A percentile compares a stretch with the other conserved stretches of the same genome.
phyloP scores from a whole-genome alignment of 2,113 vertebrate species.

The Spermophilus dauricus region DNA sequence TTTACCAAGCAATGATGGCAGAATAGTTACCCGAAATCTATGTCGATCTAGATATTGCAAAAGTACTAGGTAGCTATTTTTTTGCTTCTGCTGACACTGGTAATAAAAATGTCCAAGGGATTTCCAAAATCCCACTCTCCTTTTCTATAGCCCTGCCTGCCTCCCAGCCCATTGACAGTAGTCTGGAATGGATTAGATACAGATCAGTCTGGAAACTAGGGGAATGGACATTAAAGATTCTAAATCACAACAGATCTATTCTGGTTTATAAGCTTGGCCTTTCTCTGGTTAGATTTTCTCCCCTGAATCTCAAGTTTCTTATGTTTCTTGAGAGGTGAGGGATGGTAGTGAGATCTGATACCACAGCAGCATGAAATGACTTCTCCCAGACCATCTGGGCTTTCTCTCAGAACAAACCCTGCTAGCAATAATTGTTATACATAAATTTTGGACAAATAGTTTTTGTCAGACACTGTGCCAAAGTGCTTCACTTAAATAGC shows the following conservation, averaged over 20 bases:
- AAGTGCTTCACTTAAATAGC: neutral
- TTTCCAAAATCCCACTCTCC: neutral
- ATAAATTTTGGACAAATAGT: neutral
- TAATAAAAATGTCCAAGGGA: neutral
- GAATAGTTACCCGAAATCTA: neutral
- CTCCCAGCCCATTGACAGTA: no score
- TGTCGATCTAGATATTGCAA: neutral
- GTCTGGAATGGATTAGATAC: neutral
- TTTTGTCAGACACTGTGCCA: neutral
- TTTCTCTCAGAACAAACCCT: neutral
- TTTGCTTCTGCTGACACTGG: neutral
- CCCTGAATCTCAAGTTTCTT: neutral
- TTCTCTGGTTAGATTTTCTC: neutral
- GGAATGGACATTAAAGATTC: neutral
- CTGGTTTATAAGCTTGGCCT: neutral
- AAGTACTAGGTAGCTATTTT: no score
- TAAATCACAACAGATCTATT: neutral
- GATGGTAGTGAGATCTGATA: neutral
- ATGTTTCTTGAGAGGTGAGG: neutral
- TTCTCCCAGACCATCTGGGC: neutral
- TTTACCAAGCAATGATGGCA: neutral
- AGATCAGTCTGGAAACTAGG: neutral
- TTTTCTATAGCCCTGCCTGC: neutral
- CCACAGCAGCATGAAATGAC: neutral
- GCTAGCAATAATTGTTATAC: neutral